These are phyloP conservation scores for Myotis daubentonii DNA, from an alignment of 2,797 vertebrate genomes.

Conservation along the genomic window DNA sequence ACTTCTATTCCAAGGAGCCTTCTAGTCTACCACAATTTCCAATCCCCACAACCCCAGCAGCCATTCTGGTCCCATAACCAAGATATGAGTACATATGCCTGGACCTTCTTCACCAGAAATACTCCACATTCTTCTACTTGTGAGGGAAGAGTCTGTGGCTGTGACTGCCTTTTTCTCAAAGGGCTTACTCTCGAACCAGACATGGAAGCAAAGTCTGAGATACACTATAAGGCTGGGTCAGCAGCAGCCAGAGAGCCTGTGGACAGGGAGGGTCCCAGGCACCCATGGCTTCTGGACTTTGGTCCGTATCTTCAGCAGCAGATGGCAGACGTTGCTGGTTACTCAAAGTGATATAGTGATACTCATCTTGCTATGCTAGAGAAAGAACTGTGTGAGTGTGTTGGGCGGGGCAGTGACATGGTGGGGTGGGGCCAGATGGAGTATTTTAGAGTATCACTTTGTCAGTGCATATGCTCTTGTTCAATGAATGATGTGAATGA, in stretches of 20 bases:
- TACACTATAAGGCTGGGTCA: slow-evolving; percentile 78
- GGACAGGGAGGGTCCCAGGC: slow-evolving; percentile 79
- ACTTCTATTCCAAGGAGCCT: slow-evolving; percentile 47
- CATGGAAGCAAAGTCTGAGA: slow-evolving; percentile 73
- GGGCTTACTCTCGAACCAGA: slow-evolving; percentile 56
- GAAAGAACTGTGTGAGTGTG: slow-evolving; percentile 85
- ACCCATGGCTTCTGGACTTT: slow-evolving; percentile 77
- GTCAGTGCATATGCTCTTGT: slow-evolving; percentile 89
- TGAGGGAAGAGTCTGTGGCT: background rate
- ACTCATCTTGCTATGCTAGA: slow-evolving; percentile 96
- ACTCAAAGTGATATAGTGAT: slow-evolving; percentile 98
- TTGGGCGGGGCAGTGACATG: slow-evolving; percentile 83
- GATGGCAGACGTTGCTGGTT: slow-evolving; percentile 94
- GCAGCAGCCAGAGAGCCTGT: slow-evolving; percentile 75
- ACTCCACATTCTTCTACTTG: background rate
- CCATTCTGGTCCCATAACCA: background rate
- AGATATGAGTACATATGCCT: background rate
- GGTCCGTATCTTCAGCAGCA: slow-evolving; percentile 80
- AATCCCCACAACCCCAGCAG: background rate
- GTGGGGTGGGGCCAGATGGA: slow-evolving; percentile 92
- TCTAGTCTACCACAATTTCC: slow-evolving; percentile 42
- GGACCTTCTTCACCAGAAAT: background rate
- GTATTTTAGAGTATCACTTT: slow-evolving; percentile 98
- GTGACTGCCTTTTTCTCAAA: slow-evolving; percentile 54
- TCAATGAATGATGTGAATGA: slow-evolving; percentile 91